Percentiles rank a stretch among this genome's conserved stretches.
Conservation (phyloP, 2,888 invertebrate species). For the Agrochola circellaris region DNA sequence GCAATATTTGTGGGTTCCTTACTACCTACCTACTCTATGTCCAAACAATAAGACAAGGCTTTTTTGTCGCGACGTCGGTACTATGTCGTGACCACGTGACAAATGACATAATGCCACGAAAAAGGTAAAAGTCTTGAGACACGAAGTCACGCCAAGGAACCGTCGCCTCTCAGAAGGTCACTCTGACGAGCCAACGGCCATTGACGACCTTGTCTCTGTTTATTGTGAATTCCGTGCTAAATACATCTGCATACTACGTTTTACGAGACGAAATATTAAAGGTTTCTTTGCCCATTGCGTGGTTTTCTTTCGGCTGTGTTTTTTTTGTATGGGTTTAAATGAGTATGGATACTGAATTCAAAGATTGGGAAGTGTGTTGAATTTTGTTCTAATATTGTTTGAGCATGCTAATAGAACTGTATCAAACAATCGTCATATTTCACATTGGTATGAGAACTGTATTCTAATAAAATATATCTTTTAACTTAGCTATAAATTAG, state of each 20-base stretch:
- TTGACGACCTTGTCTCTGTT: slow-evolving; percentile 75
- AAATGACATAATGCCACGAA: slow-evolving; percentile 66
- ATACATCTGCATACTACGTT: slow-evolving; percentile 47
- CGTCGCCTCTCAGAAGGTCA: slow-evolving; percentile 62
- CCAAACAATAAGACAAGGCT: slow-evolving; percentile 28
- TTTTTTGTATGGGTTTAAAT: not conserved
- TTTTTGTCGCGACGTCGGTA: slow-evolving; percentile 30
- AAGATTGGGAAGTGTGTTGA: not conserved
- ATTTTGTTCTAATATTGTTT: not conserved
- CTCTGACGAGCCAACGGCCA: slow-evolving; percentile 75
- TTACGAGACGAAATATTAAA: slow-evolving; percentile 37
- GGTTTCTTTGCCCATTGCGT: slow-evolving; percentile 13
- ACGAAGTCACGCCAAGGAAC: slow-evolving; percentile 58
- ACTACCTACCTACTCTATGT: not conserved
- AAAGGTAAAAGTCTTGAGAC: slow-evolving; percentile 70
- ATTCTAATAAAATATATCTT: not conserved
- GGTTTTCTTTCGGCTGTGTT: slow-evolving; percentile 5
- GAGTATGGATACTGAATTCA: slow-evolving; percentile 8
- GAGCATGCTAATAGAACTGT: slow-evolving; percentile 6
- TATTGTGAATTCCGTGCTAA: slow-evolving; percentile 59
- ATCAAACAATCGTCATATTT: slow-evolving; percentile 8
- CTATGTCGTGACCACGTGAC: slow-evolving; percentile 50
- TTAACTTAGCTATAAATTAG: too few relatives aligned
- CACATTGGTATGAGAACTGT: not conserved
- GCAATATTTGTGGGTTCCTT: not conserved